Evolutionary conservation across 92 coral and sea anemone genomes (phyloP), one percentile per base, ranked within the genome.

Genomic region (Epizoanthus illoricatus): DNA sequence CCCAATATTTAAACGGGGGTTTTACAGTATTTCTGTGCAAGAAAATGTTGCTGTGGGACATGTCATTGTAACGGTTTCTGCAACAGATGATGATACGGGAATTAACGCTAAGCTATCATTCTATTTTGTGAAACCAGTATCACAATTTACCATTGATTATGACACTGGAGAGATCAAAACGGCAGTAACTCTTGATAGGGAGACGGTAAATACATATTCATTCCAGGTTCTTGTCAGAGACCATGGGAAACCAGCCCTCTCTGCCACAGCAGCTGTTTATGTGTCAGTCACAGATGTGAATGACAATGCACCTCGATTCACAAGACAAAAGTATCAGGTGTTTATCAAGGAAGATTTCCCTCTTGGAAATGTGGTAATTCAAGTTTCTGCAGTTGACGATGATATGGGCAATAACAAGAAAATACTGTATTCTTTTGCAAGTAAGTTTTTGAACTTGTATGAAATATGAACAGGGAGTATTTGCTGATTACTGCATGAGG

Each of bases 241-340:
- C 71, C 94, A 93, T 73, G 99, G 99, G 21, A 84, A 66, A 10
- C 92, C 93, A 13, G 86, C 61, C 5, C 80, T 81, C 19, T 89
- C 90, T 23, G 90, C 92, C 61, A 89, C 86, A 13, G 90, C 99
- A 5, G 85, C 82, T 65, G 94, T 96, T 33, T 87, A 69, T 54
- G 88, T 96, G 18, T 92, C 87, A 0, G 94, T 96, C 28, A 82
- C 81, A 42, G 99, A 96, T 83, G 94, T 93, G 3, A 96, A 96
- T 78, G 99, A 96, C 84, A 94, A 96, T 88, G 87, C 88, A 23
- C 99, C 98, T 45, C 54, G 81, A 81, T 96, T 96, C 69, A 57
- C 67, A 13, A 49, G 90, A 79, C 74, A 68, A 0, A 86, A 83
- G 43, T 96, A 96, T 72, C 85, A 58, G 40, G 90, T 84, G 3